Base-by-base conservation (phyloP, 1,140 invertebrate genomes). In the Eriosoma lanigerum region DNA sequence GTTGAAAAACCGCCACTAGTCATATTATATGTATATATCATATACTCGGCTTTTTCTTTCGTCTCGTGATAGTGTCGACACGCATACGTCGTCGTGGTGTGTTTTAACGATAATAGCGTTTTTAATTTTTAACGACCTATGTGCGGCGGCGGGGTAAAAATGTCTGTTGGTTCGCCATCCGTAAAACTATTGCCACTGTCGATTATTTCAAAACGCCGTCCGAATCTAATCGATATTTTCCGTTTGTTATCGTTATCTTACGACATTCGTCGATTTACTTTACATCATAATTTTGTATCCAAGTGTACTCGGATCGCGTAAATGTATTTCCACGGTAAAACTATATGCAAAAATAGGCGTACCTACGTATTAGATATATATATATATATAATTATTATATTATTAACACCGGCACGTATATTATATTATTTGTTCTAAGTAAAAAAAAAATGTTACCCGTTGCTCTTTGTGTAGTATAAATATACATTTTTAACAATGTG, bases 221-320 rank as follows among this genome's bases (percentile, higher is more conserved):
- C 54, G 75, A 78, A 78, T 78, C 75, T 56, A 78, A 78, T 78
- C 54, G 38, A 78, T 58, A 48, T 78, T 78, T 78, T 78, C 75
- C 75, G 75, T 78, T 38, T 1, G 75, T 60, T 78, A 62, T 60
- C 75, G 38, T 19, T 29, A 10, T 48, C 38, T 78, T 78, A 24
- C 75, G 21, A 58, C 68, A 72, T 72, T 52, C 48, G 46, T 50
- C 32, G 32, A 38, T 52, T 48, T n/a, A 19, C 29, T 78, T 78
- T 78, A 21, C 56, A 48, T 78, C 75, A 78, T 78, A 46, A 46
- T 62, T 48, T 21, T 54, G 2, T 46, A 48, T 50, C 26, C 68
- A 13, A n/a, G 32, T 32, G 21, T 13, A 12, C 15, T 32, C 38
- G 32, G 3, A 3, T 19, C 19, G 17, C 8, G 26, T 19, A 56